phyloP scores from a whole-genome alignment of 2,113 vertebrate species.

The Nymphicus hollandicus region DNA sequence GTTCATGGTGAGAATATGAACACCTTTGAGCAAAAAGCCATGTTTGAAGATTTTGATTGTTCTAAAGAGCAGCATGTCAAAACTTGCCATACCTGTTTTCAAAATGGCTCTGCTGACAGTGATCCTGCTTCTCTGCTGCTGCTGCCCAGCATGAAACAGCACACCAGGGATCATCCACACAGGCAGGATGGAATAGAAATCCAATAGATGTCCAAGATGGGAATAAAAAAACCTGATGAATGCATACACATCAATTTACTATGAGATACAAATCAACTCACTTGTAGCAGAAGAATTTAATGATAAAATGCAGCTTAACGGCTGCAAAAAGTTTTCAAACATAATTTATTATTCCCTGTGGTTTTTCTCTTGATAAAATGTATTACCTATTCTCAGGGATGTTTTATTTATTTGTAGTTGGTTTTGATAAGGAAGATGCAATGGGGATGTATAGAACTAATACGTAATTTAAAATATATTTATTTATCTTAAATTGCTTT shows the following conservation, averaged over 20 bases:
- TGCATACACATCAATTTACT: background rate
- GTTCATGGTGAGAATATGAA: background rate
- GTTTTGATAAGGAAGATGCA: background rate
- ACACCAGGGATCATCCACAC: background rate
- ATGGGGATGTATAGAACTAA: background rate
- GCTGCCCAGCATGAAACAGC: background rate
- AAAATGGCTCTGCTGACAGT: background rate
- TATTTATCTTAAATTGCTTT: background rate
- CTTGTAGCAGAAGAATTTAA: background rate
- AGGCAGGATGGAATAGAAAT: background rate
- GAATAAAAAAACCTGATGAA: background rate
- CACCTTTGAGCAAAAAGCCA: conserved; percentile 12
- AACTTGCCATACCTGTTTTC: background rate
- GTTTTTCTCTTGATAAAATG: background rate
- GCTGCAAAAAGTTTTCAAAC: background rate
- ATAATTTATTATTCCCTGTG: background rate
- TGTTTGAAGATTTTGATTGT: background rate
- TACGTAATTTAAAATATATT: background rate
- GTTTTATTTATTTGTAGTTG: background rate
- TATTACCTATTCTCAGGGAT: background rate
- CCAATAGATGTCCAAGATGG: background rate
- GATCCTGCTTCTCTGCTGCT: background rate
- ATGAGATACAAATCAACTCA: background rate
- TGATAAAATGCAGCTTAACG: background rate
- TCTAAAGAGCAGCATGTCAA: background rate